These are phyloP conservation scores for Benitochromis conjunctus DNA, from an alignment of 2,113 vertebrate species.

Conservation along the genomic window DNA sequence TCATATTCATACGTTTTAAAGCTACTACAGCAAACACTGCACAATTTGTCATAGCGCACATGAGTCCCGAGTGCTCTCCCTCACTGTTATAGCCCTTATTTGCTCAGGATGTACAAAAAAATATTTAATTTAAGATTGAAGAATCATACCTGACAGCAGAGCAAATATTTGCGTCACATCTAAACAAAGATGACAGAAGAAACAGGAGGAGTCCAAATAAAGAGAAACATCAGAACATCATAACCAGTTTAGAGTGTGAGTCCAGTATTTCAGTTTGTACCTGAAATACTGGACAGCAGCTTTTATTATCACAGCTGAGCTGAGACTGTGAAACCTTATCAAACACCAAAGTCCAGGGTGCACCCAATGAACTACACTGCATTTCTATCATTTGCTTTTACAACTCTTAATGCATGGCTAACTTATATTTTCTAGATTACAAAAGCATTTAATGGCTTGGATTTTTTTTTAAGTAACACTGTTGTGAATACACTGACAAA, in stretches of 20 bases:
- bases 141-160: slow-evolving; percentile 60
- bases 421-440: neutral
- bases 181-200: neutral
- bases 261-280: neutral
- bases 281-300: neutral
- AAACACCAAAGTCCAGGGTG: slow-evolving; percentile 58
- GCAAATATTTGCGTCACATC: slow-evolving; percentile 49
- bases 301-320: slow-evolving; percentile 17
- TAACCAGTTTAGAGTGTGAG: neutral
- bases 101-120: neutral
- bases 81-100: neutral
- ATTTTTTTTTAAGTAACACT: neutral
- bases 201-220: neutral
- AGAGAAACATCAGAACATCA: neutral
- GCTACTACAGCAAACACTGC: neutral
- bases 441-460: neutral
- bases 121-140: neutral
- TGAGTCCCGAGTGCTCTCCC: neutral
- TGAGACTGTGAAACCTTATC: slow-evolving; percentile 14
- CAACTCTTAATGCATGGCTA: neutral
- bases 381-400: slow-evolving; percentile 6
- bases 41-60: neutral
- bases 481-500: neutral
- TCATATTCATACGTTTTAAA: neutral
- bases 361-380: slow-evolving; percentile 1